Evolutionary conservation across 2,113 vertebrate species (phyloP).

Genomic region (Eulacestoma nigropectus): DNA sequence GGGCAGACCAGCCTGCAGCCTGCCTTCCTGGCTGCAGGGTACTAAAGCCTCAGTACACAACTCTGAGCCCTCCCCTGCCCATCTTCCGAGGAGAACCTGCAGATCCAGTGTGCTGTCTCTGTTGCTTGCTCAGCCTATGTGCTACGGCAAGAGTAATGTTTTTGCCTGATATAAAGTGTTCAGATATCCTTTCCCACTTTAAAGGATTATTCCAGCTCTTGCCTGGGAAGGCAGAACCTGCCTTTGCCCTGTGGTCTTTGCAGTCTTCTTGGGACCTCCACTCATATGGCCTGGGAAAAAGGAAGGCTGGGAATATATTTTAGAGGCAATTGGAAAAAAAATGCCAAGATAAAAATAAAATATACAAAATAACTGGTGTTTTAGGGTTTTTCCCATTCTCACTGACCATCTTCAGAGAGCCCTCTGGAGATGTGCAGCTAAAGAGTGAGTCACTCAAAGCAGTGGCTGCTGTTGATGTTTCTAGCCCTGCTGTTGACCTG

Average conservation of each 20-base stretch:
- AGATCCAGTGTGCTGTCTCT: not conserved
- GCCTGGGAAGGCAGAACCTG: not conserved
- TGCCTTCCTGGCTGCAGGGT: not conserved
- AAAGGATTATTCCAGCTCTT: not conserved
- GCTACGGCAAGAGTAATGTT: not conserved
- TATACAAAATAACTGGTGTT: not conserved
- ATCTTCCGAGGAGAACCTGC: not conserved
- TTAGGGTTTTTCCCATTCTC: not conserved
- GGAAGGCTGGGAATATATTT: not conserved
- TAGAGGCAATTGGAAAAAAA: not conserved
- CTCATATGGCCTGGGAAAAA: accelerated
- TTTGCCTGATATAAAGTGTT: not conserved
- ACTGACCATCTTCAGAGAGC: not conserved
- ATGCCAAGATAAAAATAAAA: not conserved
- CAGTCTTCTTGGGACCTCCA: not conserved
- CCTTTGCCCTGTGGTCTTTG: not conserved
- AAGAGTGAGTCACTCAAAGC: not conserved
- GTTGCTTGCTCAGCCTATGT: not conserved
- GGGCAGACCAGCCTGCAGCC: not conserved
- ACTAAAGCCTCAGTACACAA: not conserved
- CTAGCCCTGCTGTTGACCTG: not conserved
- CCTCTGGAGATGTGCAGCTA: not conserved
- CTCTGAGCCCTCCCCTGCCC: not conserved
- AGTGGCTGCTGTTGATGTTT: not conserved
- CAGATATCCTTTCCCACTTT: not conserved